Evolutionary conservation across 2,797 vertebrate genomes (phyloP).

Genomic region (Mormyrus proboscirostris): DNA sequence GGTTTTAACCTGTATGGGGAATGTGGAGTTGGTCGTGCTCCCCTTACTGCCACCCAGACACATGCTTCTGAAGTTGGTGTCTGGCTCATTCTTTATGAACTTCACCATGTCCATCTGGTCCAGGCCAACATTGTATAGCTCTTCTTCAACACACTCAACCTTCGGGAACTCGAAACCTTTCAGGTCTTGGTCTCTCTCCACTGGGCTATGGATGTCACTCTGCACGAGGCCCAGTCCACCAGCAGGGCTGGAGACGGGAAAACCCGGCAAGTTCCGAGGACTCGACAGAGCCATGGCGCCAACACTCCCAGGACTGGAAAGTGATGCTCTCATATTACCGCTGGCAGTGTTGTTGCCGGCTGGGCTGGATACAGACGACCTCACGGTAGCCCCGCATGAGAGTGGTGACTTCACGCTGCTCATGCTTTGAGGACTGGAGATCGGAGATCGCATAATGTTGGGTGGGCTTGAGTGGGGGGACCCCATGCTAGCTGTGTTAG

Average conservation of each 20-base stretch:
- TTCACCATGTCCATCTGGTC: constrained; percentile 83
- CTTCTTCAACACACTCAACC: constrained; percentile 78
- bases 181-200: constrained; percentile 66
- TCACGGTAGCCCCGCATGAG: constrained; percentile 79
- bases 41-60: constrained; percentile 79
- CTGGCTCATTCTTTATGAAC: constrained; percentile 94
- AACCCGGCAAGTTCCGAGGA: constrained; percentile 74
- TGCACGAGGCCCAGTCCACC: constrained; percentile 70
- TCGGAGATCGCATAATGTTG: constrained; percentile 90
- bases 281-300: constrained; percentile 77
- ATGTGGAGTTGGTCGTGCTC: constrained; percentile 65
- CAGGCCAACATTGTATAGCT: constrained; percentile 74
- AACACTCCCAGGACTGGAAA: constrained; percentile 80
- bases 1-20: constrained; percentile 85
- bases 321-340: constrained; percentile 72
- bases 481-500: constrained; percentile 77
- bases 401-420: constrained; percentile 86
- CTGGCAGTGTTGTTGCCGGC: constrained; percentile 63
- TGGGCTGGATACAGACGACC: constrained; percentile 87
- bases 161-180: constrained; percentile 84
- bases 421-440: constrained; percentile 88
- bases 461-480: constrained; percentile 89
- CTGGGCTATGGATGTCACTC: constrained; percentile 76
- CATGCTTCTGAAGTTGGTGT: constrained; percentile 79
- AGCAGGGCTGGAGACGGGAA: constrained; percentile 68